Percentiles rank a stretch among this genome's conserved stretches.
Evolutionary conservation across 2,797 vertebrate genomes (phyloP).

Genomic region (Dendrocincla tyrannina): DNA sequence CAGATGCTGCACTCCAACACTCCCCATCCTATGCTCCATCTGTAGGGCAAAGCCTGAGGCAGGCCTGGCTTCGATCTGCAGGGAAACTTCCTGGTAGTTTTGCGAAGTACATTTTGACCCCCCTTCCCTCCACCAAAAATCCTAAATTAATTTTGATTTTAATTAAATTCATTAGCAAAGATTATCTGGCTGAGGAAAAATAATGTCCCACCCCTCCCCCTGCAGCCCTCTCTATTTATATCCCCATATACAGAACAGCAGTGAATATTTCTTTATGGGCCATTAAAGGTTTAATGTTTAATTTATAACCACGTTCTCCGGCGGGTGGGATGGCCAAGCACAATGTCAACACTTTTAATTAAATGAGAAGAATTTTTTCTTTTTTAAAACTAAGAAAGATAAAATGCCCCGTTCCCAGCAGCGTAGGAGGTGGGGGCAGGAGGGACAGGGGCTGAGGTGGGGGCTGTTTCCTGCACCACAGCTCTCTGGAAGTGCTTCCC

Average conservation of each 20-base stretch:
- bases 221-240: constrained; percentile 69
- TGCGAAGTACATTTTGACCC: neutral
- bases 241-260: constrained; percentile 69
- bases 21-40: rapidly evolving
- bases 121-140: constrained; percentile 27
- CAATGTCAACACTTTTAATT: constrained; percentile 82
- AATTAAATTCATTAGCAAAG: constrained; percentile 78
- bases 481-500: neutral
- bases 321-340: constrained; percentile 74
- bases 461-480: neutral
- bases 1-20: neutral
- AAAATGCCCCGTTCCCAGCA: constrained; percentile 23
- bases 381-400: constrained; percentile 47
- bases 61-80: neutral
- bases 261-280: constrained; percentile 77
- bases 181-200: constrained; percentile 71
- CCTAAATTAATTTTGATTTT: constrained; percentile 73
- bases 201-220: constrained; percentile 54
- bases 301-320: constrained; percentile 76
- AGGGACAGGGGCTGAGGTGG: neutral
- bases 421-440: neutral
- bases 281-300: constrained; percentile 81
- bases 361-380: constrained; percentile 62
- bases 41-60: neutral
- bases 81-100: neutral